Base-by-base conservation (phyloP, 2,113 vertebrate genomes). In the Irena cyanogastra region DNA sequence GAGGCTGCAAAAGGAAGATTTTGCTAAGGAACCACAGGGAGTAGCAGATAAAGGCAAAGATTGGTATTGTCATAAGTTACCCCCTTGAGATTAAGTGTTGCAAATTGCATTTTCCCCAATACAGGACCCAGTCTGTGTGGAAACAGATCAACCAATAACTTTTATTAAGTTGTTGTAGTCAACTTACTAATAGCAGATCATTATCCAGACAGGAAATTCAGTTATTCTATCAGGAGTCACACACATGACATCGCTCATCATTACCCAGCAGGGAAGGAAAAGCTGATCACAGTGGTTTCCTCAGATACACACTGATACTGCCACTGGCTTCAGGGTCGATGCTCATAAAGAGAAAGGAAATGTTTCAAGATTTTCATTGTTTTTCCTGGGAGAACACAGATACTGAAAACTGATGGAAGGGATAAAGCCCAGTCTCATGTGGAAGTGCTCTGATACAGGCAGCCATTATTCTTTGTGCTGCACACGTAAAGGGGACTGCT, bases 11-110 rank as follows among this genome's bases (percentile, higher is more conserved):
- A 74, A 83, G 33, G 35, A 68, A 79, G 13, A 45, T 79, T 90
- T 89, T 39, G 56, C 45, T 44, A 69, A 56, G 52, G n/a, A 87
- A 54, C 35, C 33, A 39, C 4, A 5, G 15, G 10, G 42, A 71
- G 12, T 56, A 41, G 61, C 65, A 93, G 57, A 14, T 47, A 53
- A 72, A 41, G 76, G 15, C 59, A 89, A 80, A 83, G 19, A 22
- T 13, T 10, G 8, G 15, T 66, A 22, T 53, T 2, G 0, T 41
- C 11, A 0, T n/a, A 31, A 53, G 15, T 68, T 37, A 50, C 31
- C 3, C 23, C 13, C 13, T 39, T 53, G 53, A 72, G 35, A 78
- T 52, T 21, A 47, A 44, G 19, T n/a, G 18, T 21, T 64, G 33
- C 63, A 84, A 82, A 50, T 50, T 47, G 20, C 31, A 52, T 75